A percentile compares a stretch with the other conserved stretches of the same genome.
phyloP scores from a whole-genome alignment of 2,888 invertebrate genomes.

The Dynastes maya region DNA sequence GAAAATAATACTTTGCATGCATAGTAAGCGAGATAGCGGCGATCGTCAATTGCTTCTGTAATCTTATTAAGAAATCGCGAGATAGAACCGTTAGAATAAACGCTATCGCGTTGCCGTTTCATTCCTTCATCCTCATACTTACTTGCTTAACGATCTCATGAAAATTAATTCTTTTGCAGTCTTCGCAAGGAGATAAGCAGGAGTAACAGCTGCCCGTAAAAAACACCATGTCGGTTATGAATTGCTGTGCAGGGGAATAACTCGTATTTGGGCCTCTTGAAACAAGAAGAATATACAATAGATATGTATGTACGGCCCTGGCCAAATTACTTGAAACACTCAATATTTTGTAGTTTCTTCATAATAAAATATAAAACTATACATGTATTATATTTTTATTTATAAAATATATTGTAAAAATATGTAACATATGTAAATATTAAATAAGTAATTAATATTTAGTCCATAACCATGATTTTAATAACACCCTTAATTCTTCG shows the following conservation, averaged over 20 bases:
- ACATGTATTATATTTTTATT: too few relatives aligned
- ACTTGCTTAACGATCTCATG: slow-evolving; percentile 64
- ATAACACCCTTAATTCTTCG: too few relatives aligned
- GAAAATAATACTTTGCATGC: slow-evolving; percentile 26
- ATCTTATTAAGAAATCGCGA: slow-evolving; percentile 35
- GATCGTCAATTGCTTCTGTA: slow-evolving; percentile 17
- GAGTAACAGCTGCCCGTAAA: slow-evolving; percentile 72
- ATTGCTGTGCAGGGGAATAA: slow-evolving; percentile 62
- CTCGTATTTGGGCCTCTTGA: slow-evolving; percentile 56
- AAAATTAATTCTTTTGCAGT: slow-evolving; percentile 66
- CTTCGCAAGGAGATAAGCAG: slow-evolving; percentile 67
- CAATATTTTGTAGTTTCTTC: too few relatives aligned
- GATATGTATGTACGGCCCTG: too few relatives aligned
- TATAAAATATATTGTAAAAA: too few relatives aligned
- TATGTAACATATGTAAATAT: too few relatives aligned
- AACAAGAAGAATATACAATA: slow-evolving; percentile 4
- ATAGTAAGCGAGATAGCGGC: slow-evolving; percentile 15
- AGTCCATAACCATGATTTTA: too few relatives aligned
- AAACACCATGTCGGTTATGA: slow-evolving; percentile 69
- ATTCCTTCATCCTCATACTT: slow-evolving; percentile 48
- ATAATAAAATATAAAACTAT: too few relatives aligned
- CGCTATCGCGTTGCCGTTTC: not conserved
- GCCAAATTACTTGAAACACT: too few relatives aligned
- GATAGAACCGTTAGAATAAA: slow-evolving; percentile 15
- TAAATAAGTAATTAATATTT: too few relatives aligned